phyloP scores from a whole-genome alignment of 2,888 invertebrate genomes.

The Ectemnius cavifrons region DNA sequence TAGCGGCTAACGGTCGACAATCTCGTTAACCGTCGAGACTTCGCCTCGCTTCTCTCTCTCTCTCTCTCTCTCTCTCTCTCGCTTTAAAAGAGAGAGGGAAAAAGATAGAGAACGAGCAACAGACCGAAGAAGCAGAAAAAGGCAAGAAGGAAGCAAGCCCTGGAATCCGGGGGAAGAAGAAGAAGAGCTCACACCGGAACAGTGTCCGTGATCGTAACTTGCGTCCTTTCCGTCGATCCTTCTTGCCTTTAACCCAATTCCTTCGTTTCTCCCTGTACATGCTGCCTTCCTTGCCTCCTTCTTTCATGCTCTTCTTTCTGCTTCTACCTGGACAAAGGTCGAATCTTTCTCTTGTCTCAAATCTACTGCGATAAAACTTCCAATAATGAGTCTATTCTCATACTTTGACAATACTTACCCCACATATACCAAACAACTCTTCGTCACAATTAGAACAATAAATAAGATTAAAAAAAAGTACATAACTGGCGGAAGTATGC shows the following conservation, averaged over 20 bases:
- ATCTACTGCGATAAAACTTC: neutral
- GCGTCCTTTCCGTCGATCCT: conserved; percentile 15
- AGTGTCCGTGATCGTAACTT: conserved; percentile 7
- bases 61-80: conserved; percentile 9
- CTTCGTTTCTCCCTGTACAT: conserved; percentile 6
- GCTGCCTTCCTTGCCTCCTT: conserved; percentile 1
- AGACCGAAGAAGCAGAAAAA: neutral
- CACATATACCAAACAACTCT: too few relatives aligned
- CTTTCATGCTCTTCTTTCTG: conserved; percentile 2
- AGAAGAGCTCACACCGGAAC: neutral
- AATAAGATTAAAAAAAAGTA: too few relatives aligned
- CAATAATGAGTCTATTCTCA: too few relatives aligned
- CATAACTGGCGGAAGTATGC: too few relatives aligned
- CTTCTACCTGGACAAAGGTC: neutral
- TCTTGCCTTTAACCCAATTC: conserved; percentile 52
- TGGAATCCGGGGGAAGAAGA: neutral
- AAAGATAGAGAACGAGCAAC: neutral
- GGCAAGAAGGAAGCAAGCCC: conserved; percentile 3
- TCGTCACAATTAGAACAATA: too few relatives aligned
- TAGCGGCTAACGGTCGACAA: conserved; percentile 30
- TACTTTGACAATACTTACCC: too few relatives aligned
- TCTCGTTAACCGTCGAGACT: conserved; percentile 28
- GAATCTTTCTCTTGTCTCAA: conserved; percentile 7
- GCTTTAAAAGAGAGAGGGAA: neutral
- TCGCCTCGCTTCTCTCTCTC: conserved; percentile 11